Evolutionary conservation across 2,797 vertebrate species (phyloP).

Genomic region (Tympanoctomys barrerae): DNA sequence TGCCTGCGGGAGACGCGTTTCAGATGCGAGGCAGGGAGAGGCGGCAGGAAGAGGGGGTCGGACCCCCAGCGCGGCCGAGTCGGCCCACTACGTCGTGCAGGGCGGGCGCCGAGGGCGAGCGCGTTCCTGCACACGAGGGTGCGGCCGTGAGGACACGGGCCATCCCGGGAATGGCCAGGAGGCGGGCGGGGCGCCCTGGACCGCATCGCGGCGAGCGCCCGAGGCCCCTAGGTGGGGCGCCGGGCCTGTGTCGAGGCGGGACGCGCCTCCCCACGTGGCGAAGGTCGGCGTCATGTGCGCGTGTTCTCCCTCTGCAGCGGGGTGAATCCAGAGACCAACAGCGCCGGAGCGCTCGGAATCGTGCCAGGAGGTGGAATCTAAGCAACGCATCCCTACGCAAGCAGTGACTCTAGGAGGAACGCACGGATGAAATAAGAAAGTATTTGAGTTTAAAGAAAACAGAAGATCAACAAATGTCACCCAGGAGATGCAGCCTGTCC

Average conservation of each 20-base stretch:
- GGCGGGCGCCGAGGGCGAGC: not conserved
- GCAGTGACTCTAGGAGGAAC: not conserved
- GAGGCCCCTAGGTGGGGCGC: accelerated
- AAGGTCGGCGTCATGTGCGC: accelerated
- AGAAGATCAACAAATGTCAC: not conserved
- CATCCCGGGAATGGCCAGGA: not conserved
- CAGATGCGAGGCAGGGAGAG: accelerated
- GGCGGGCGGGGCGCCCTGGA: accelerated
- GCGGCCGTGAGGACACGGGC: accelerated
- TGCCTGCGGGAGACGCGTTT: accelerated
- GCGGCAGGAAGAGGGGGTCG: accelerated
- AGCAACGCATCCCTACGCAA: accelerated
- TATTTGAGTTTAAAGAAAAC: not conserved
- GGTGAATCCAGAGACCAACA: not conserved
- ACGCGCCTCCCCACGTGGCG: accelerated
- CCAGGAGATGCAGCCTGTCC: accelerated
- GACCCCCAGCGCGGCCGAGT: accelerated
- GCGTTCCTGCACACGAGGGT: not conserved
- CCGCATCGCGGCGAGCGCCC: not conserved
- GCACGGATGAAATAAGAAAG: not conserved
- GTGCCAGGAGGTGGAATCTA: not conserved
- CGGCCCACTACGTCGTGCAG: accelerated
- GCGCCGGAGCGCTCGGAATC: not conserved
- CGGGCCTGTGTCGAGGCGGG: accelerated
- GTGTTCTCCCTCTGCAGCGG: not conserved